These are phyloP conservation scores for Saiga tatarica DNA, from an alignment of 2,113 vertebrate species.

Conservation along the genomic window DNA sequence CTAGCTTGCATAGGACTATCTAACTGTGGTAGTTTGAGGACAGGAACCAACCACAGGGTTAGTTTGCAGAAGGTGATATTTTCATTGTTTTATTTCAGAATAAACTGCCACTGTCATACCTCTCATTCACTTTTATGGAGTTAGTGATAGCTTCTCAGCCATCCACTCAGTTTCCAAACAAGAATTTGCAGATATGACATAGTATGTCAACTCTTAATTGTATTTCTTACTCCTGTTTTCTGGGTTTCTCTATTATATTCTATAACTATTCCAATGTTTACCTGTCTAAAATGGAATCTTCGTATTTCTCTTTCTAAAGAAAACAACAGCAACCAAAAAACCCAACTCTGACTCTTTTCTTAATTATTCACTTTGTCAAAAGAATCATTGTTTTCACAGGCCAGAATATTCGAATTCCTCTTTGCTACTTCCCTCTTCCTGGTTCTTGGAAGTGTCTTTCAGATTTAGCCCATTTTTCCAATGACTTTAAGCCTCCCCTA, in stretches of 20 bases:
- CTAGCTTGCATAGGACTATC: neutral
- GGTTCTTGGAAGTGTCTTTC: neutral
- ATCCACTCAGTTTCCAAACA: neutral
- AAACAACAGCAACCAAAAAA: neutral
- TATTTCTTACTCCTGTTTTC: neutral
- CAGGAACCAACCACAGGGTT: neutral
- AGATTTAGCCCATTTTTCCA: neutral
- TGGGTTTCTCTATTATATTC: neutral
- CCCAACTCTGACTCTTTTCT: neutral
- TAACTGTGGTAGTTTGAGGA: neutral
- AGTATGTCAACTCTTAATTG: neutral
- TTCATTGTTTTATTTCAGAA: neutral
- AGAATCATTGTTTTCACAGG: neutral
- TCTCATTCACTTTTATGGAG: neutral
- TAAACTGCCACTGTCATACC: neutral
- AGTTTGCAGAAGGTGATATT: neutral
- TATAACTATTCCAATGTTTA: neutral
- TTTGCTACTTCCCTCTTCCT: neutral
- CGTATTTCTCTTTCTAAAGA: neutral
- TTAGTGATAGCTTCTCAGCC: neutral
- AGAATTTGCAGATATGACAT: neutral
- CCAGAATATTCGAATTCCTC: neutral
- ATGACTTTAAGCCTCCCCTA: neutral
- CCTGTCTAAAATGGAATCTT: neutral
- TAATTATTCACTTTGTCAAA: neutral